phyloP scores from a whole-genome alignment of 2,888 invertebrate genomes.

The Calameuta filiformis region DNA sequence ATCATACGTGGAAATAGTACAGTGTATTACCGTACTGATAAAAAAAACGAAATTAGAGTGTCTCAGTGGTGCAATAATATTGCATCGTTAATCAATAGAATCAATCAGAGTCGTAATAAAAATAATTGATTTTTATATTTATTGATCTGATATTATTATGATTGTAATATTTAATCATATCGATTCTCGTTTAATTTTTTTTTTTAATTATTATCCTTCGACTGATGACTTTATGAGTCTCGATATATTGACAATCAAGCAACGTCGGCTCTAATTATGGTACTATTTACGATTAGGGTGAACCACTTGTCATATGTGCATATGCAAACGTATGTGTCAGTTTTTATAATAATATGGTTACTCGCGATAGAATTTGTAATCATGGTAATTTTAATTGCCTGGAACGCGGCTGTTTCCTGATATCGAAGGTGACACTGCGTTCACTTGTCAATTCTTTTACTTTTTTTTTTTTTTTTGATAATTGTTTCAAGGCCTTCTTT shows the following conservation, averaged over 20 bases:
- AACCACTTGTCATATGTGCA: constrained; percentile 27
- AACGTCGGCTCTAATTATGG: neutral
- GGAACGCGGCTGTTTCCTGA: constrained; percentile 33
- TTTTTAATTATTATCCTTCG: neutral
- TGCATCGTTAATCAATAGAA: no score
- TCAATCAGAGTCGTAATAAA: neutral
- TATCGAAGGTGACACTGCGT: neutral
- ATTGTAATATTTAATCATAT: no score
- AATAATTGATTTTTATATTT: no score
- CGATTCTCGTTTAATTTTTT: no score
- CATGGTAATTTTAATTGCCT: constrained; percentile 48
- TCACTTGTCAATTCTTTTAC: neutral
- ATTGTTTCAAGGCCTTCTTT: neutral
- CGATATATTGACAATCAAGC: neutral
- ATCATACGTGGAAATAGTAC: neutral
- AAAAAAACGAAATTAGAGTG: neutral
- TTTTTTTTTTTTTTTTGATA: no score
- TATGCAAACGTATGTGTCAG: constrained; percentile 23
- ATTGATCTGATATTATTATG: no score
- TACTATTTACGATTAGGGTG: constrained; percentile 20
- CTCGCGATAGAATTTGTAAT: constrained; percentile 49
- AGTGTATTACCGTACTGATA: neutral
- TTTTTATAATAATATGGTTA: constrained; percentile 42
- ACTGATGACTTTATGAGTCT: neutral
- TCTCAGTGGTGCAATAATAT: neutral